phyloP scores from a whole-genome alignment of 2,888 invertebrate genomes.

The Andrena dorsata region DNA sequence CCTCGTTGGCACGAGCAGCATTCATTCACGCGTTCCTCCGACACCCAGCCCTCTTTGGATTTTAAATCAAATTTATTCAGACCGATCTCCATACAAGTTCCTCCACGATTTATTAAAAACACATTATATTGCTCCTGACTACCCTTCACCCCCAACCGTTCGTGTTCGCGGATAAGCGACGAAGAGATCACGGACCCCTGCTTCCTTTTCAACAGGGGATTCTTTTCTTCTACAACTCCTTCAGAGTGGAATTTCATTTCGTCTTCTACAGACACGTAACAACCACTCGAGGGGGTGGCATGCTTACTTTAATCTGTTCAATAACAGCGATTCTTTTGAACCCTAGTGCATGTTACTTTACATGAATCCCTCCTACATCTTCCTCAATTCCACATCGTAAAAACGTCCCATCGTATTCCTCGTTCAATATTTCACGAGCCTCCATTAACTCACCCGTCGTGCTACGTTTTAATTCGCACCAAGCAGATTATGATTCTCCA shows the following conservation, averaged over 20 bases:
- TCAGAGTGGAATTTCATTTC: constrained; percentile 25
- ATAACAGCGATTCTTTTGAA: no score
- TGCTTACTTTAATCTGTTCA: no score
- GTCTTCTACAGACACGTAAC: constrained; percentile 29
- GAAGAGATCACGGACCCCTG: constrained; percentile 40
- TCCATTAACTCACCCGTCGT: no score
- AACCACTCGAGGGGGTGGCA: constrained; percentile 39
- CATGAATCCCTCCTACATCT: no score
- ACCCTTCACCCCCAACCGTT: constrained; percentile 50
- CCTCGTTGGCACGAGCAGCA: constrained; percentile 5
- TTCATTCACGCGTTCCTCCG: constrained; percentile 39
- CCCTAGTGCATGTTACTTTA: no score
- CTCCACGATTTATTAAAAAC: constrained; percentile 72
- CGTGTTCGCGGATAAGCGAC: constrained; percentile 22
- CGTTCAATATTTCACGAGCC: no score
- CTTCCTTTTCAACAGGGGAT: constrained; percentile 48
- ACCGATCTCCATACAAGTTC: constrained; percentile 65
- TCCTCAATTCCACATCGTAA: no score
- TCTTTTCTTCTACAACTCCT: constrained; percentile 38
- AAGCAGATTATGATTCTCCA: no score
- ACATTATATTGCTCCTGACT: constrained; percentile 65
- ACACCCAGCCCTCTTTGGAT: constrained; percentile 25
- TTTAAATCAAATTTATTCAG: constrained; percentile 63
- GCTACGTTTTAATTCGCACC: no score
- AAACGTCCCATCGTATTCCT: no score